Evolutionary conservation across 2,888 invertebrate species (phyloP), one percentile per base, ranked within the genome.

Genomic region (Thymelicus sylvestris): DNA sequence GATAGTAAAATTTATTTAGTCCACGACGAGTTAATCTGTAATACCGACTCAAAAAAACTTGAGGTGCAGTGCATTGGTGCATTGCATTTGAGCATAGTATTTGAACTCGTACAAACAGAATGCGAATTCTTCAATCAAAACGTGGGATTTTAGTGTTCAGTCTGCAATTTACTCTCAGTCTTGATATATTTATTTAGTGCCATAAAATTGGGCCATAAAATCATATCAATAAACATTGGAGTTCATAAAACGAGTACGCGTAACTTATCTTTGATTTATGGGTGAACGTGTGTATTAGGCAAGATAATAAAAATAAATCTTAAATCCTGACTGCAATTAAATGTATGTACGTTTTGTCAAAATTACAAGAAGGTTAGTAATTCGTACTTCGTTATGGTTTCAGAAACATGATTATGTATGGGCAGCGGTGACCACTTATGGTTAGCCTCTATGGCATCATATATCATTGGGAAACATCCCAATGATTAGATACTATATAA

Each of bases 261-360:
- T 61, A 76, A 80, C 64, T 82, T 80, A 80, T 82, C 81, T 61
- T 10, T 38, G 13, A 39, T 59, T 59, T 39, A 59, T 13, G 7
- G 10, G 39, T 8, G n/a, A 59, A 59, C 39, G 39, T 39, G 59
- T 59, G 59, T 31, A 57, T 59, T 59, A 59, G 59, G 39, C n/a
- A 59, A 13, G 13, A 59, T 39, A 59, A 59, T 50, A 8, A 12
- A 19, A 41, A 1, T 15, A 3, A 59, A 10, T 15, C 12, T 62
- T 61, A 70, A 41, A 41, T 75, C 77, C 64, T 70, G 52, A 77
- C 82, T 77, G 74, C 52, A 19, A 52, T 50, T 15, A 50, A 50
- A 50, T 50, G 10, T 48, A 6, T 39, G 7, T 19, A 19, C 2
- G 19, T 19, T 19, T 19, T 19, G 19, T 19, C 19, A 19, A 19